phyloP scores from a whole-genome alignment of 1,140 invertebrate species.

The Orchesella cincta region DNA sequence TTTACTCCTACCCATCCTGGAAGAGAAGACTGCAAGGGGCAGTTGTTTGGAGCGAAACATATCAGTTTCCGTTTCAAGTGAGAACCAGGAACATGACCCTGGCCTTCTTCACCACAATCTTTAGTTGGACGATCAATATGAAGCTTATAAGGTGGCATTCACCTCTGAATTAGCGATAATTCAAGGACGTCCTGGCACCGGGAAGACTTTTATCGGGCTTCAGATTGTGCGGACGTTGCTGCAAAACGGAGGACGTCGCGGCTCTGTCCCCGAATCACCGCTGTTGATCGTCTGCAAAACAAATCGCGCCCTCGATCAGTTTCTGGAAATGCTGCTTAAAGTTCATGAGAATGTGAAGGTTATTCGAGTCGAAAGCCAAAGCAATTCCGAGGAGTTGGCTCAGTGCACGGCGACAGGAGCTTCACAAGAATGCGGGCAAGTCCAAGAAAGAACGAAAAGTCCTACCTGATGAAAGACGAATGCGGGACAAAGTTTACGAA shows the following conservation, averaged over 20 bases:
- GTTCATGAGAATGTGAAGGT: conserved; percentile 56
- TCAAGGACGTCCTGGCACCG: conserved; percentile 78
- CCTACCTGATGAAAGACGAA: too few relatives aligned
- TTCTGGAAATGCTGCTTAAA: conserved; percentile 69
- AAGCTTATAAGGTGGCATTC: conserved; percentile 63
- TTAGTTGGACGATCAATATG: conserved; percentile 62
- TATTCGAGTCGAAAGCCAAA: conserved; percentile 60
- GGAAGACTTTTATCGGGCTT: conserved; percentile 74
- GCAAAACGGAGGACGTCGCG: background rate
- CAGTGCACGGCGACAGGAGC: conserved; percentile 31
- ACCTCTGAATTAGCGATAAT: conserved; percentile 69
- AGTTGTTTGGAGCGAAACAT: background rate
- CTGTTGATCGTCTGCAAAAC: conserved; percentile 80
- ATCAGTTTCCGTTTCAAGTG: too few relatives aligned
- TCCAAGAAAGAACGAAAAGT: background rate
- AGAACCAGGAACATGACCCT: conserved; percentile 57
- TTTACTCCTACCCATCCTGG: background rate
- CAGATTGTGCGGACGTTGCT: conserved; percentile 7
- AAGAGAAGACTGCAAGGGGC: background rate
- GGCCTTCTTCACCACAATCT: conserved; percentile 56
- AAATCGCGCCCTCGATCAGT: conserved; percentile 86
- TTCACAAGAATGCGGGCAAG: background rate
- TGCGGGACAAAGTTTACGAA: too few relatives aligned
- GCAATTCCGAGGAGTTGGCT: conserved; percentile 53
- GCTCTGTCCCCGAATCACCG: conserved; percentile 55